A percentile compares a stretch with the other conserved stretches of the same genome.
Conservation (phyloP, 2,113 vertebrate genomes). For the Perca flavescens region DNA sequence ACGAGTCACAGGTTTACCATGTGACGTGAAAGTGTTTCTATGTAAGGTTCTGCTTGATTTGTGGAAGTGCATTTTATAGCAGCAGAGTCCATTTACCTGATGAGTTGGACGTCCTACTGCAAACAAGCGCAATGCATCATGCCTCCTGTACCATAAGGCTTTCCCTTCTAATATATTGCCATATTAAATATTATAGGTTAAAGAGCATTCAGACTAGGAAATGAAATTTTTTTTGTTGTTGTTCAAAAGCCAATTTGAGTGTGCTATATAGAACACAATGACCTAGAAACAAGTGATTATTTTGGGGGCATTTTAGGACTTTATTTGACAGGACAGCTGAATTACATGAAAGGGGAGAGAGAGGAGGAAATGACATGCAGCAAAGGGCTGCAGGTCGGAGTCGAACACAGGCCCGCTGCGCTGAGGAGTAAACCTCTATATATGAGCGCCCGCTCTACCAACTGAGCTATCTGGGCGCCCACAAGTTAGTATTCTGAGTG, state of each 20-base stretch:
- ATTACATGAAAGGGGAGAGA: no score
- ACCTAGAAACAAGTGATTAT: background rate
- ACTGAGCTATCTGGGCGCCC: no score
- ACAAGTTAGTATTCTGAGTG: background rate
- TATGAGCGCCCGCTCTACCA: no score
- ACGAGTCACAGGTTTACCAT: constrained; percentile 7
- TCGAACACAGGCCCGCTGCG: no score
- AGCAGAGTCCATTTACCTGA: constrained; percentile 51
- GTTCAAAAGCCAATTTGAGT: background rate
- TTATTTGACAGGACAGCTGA: no score
- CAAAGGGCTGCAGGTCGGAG: no score
- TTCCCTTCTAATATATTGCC: background rate
- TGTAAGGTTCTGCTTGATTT: constrained; percentile 36
- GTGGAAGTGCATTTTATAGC: constrained; percentile 28
- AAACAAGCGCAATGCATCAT: constrained; percentile 22
- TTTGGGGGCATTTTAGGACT: no score
- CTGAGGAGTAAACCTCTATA: no score
- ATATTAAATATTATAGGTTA: background rate
- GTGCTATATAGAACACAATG: background rate
- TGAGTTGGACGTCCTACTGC: constrained; percentile 25
- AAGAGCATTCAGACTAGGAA: background rate
- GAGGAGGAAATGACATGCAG: no score
- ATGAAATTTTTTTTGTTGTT: background rate
- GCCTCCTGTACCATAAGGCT: constrained; percentile 6
- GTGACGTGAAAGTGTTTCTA: constrained; percentile 31